Conservation (phyloP, 2,113 vertebrate species). For the Anseranas semipalmata region DNA sequence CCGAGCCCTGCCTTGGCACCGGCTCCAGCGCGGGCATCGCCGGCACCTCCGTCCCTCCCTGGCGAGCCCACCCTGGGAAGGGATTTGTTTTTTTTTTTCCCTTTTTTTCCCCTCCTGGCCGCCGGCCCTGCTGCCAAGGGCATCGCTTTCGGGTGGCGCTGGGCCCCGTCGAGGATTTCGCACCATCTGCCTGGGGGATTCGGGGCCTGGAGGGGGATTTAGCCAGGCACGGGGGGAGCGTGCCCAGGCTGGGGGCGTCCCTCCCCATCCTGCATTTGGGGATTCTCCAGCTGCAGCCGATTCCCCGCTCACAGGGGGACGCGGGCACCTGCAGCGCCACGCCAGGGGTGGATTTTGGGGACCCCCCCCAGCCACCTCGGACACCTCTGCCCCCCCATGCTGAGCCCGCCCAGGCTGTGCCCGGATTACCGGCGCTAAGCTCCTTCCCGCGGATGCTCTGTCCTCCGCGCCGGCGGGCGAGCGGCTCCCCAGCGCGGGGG, state of each 20-base stretch:
- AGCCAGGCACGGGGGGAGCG: not conserved
- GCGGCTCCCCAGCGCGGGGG: not conserved
- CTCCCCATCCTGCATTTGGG: not conserved
- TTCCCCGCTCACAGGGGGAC: rapidly evolving
- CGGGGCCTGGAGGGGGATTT: not conserved
- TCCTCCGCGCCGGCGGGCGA: not conserved
- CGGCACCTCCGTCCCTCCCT: not conserved
- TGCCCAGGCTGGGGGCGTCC: not conserved
- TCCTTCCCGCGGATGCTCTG: not conserved
- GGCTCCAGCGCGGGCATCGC: not conserved
- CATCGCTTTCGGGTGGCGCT: rapidly evolving
- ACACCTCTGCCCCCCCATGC: not conserved
- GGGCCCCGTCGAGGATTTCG: not conserved
- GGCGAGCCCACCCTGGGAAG: no score
- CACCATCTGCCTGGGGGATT: not conserved
- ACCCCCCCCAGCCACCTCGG: rapidly evolving
- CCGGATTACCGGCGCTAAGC: constrained; percentile 27
- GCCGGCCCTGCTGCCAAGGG: not conserved
- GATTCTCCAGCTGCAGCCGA: not conserved
- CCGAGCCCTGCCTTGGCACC: not conserved
- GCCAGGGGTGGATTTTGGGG: not conserved
- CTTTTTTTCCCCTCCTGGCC: no score
- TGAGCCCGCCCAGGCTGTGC: not conserved
- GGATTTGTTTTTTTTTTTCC: no score
- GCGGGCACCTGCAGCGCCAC: not conserved